These are phyloP conservation scores for Zoanthus gigantus DNA, from an alignment of 92 coral and sea anemone species.

Conservation along the genomic window DNA sequence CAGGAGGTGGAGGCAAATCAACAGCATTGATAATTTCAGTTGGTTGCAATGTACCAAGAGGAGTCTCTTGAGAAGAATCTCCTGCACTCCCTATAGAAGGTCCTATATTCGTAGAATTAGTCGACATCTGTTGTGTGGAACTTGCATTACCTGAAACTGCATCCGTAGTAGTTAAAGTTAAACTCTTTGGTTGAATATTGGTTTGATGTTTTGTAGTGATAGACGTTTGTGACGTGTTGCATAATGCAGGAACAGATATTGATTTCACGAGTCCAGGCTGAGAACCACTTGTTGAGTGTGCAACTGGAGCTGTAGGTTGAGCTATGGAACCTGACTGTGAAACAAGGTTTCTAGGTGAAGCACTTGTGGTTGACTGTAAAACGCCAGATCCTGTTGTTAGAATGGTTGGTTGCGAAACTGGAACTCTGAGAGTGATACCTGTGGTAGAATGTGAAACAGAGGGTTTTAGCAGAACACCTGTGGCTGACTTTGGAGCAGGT, in stretches of 20 bases:
- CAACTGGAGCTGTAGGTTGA: not conserved
- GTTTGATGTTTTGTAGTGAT: not conserved
- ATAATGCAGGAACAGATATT: not conserved
- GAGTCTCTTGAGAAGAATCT: not conserved
- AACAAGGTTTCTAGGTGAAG: not conserved
- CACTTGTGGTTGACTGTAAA: not conserved
- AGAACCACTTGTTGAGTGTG: not conserved
- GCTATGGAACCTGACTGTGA: not conserved
- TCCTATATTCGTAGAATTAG: not conserved
- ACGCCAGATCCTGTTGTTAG: not conserved
- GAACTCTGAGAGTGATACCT: not conserved
- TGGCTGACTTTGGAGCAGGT: constrained; percentile 35
- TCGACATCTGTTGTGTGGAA: not conserved
- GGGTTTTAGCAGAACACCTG: not conserved
- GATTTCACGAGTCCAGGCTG: not conserved
- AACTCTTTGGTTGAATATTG: not conserved
- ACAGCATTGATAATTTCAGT: not conserved
- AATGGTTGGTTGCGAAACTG: not conserved
- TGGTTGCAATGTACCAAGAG: not conserved
- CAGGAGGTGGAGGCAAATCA: not conserved
- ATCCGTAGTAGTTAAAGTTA: not conserved
- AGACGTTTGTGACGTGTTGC: not conserved
- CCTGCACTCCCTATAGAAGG: not conserved
- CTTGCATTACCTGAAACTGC: not conserved
- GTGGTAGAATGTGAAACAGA: not conserved